Evolutionary conservation across 2,797 vertebrate species (phyloP).

Genomic region (Gymnothorax reevesii): DNA sequence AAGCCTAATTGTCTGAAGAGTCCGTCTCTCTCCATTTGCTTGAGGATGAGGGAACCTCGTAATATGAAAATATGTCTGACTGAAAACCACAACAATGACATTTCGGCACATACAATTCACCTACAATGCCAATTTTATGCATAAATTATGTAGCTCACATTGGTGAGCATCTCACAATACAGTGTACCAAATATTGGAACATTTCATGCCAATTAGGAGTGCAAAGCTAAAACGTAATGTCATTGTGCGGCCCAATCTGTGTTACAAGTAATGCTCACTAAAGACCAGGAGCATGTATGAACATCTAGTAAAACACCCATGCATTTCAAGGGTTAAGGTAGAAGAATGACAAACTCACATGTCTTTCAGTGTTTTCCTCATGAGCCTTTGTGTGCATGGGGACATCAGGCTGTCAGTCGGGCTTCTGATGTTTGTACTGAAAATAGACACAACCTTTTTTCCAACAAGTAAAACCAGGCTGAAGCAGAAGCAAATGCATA

Average conservation of each 20-base stretch:
- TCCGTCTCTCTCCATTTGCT: too few relatives aligned
- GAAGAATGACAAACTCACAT: slow-evolving; percentile 30
- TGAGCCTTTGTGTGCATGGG: slow-evolving; percentile 48
- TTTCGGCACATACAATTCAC: too few relatives aligned
- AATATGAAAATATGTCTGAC: too few relatives aligned
- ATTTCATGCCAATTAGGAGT: neutral
- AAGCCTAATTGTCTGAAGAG: too few relatives aligned
- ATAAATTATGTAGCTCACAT: too few relatives aligned
- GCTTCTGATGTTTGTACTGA: slow-evolving; percentile 47
- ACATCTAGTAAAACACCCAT: too few relatives aligned
- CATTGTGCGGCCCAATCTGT: neutral
- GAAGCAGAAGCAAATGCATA: neutral
- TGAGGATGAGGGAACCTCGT: too few relatives aligned
- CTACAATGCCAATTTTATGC: too few relatives aligned
- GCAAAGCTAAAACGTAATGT: neutral
- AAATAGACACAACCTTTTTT: neutral
- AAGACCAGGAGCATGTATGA: too few relatives aligned
- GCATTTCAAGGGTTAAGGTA: neutral
- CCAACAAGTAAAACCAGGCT: neutral
- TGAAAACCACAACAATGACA: too few relatives aligned
- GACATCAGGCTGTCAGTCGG: slow-evolving; percentile 55
- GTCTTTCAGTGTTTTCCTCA: slow-evolving; percentile 38
- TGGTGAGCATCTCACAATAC: too few relatives aligned
- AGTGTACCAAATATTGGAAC: neutral
- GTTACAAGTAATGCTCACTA: too few relatives aligned